phyloP scores from a whole-genome alignment of 2,888 invertebrate genomes.

The Xylophagus ater region DNA sequence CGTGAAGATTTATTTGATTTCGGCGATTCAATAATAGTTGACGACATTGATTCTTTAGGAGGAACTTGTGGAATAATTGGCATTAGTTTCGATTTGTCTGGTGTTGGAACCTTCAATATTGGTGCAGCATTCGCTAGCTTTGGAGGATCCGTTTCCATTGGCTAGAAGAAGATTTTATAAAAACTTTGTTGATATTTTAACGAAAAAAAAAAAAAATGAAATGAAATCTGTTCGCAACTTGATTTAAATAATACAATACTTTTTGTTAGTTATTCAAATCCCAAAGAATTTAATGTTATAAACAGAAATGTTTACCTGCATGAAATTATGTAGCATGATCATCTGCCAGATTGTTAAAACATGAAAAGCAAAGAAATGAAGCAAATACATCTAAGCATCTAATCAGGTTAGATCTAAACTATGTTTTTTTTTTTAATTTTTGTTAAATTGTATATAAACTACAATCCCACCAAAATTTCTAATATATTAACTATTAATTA shows the following conservation, averaged over 20 bases:
- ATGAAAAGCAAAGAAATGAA: slow-evolving; percentile 12
- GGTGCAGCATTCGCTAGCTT: slow-evolving; percentile 3
- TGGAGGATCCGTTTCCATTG: slow-evolving; percentile 17
- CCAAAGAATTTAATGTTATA: too few species aligned
- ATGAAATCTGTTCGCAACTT: too few species aligned
- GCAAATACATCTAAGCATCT: slow-evolving; percentile 11
- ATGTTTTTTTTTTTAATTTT: slow-evolving; percentile 1
- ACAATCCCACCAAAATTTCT: too few species aligned
- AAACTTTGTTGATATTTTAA: too few species aligned
- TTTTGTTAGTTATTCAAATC: too few species aligned
- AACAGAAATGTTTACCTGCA: slow-evolving; percentile 36
- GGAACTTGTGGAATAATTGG: slow-evolving; percentile 7
- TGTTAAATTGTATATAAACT: too few species aligned
- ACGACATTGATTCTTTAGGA: slow-evolving; percentile 8
- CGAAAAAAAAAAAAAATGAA: background rate
- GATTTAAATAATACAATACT: too few species aligned
- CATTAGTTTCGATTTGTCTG: slow-evolving; percentile 13
- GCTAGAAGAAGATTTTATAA: slow-evolving; percentile 10
- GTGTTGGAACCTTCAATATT: slow-evolving; percentile 3
- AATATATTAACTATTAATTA: too few species aligned
- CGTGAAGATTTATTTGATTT: slow-evolving; percentile 13
- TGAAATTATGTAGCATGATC: slow-evolving; percentile 33
- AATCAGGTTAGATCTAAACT: slow-evolving; percentile 1
- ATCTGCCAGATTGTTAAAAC: slow-evolving; percentile 26
- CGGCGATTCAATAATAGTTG: slow-evolving; percentile 9